Evolutionary conservation across 2,888 invertebrate species (phyloP).

Genomic region (Epirrhoe alternata): DNA sequence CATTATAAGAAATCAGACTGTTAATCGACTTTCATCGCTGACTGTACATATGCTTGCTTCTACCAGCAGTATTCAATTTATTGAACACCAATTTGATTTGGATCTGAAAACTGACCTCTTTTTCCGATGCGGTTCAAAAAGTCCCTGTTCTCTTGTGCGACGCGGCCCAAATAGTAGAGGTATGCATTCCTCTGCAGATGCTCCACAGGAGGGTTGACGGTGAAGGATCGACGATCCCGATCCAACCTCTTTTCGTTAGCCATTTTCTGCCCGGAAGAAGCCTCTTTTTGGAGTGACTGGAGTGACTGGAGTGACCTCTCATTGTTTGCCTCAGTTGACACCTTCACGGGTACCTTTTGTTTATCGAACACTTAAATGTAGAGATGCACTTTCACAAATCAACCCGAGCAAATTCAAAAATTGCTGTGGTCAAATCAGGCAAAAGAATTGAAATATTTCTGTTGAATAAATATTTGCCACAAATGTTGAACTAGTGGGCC

Average conservation of each 20-base stretch:
- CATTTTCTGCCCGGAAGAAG: constrained; percentile 52
- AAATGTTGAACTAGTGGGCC: constrained; percentile 6
- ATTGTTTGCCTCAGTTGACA: constrained; percentile 9
- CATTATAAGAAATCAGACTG: no score
- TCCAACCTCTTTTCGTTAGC: constrained; percentile 52
- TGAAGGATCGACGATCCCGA: constrained; percentile 66
- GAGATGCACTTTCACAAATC: constrained; percentile 12
- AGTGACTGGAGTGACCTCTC: not conserved
- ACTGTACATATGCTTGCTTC: no score
- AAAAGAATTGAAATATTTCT: not conserved
- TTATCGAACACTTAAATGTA: constrained; percentile 31
- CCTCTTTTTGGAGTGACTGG: not conserved
- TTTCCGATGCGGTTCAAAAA: constrained; percentile 72
- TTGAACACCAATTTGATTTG: no score
- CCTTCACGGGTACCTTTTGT: constrained; percentile 25
- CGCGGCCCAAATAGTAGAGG: constrained; percentile 61
- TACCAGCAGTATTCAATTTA: no score
- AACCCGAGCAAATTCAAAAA: not conserved
- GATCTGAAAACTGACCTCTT: constrained; percentile 79
- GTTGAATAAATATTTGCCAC: constrained; percentile 5
- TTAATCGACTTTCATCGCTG: no score
- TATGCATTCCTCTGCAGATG: constrained; percentile 65
- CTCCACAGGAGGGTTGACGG: constrained; percentile 73
- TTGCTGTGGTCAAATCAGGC: not conserved
- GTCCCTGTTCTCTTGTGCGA: constrained; percentile 67